phyloP scores from a whole-genome alignment of 2,797 vertebrate genomes.

The Pogonophryne albipinna region DNA sequence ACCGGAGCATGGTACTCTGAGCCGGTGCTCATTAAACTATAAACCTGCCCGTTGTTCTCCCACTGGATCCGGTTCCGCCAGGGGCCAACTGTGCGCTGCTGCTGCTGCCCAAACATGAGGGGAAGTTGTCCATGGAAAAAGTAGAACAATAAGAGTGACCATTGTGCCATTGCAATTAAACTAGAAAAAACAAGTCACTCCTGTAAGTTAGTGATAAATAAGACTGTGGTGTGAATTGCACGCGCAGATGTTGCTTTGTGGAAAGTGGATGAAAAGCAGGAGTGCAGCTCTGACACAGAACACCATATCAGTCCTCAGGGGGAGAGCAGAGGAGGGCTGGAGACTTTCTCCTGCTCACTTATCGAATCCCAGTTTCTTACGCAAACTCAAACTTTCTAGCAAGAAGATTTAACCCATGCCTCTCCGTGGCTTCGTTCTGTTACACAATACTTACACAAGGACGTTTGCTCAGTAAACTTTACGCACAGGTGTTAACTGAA shows the following conservation, averaged over 20 bases:
- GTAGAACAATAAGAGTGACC: slow-evolving; percentile 69
- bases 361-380: slow-evolving; percentile 69
- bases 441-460: slow-evolving; percentile 48
- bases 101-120: slow-evolving; percentile 69
- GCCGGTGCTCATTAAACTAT: slow-evolving; percentile 85
- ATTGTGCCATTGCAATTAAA: slow-evolving; percentile 74
- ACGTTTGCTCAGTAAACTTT: slow-evolving; percentile 77
- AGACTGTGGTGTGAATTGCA: slow-evolving; percentile 32
- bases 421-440: slow-evolving; percentile 40
- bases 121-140: slow-evolving; percentile 71
- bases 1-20: slow-evolving; percentile 75
- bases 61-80: slow-evolving; percentile 87
- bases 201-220: slow-evolving; percentile 10
- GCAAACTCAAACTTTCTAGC: slow-evolving; percentile 56
- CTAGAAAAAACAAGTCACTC: slow-evolving; percentile 9
- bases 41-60: slow-evolving; percentile 87
- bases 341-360: slow-evolving; percentile 53
- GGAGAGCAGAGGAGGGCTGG: slow-evolving; percentile 62
- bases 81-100: slow-evolving; percentile 63
- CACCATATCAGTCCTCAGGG: slow-evolving; percentile 66
- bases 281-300: slow-evolving; percentile 50
- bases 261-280: slow-evolving; percentile 35
- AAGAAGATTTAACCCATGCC: slow-evolving; percentile 75
- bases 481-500: slow-evolving; percentile 72
- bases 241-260: slow-evolving; percentile 29